Percentiles rank a stretch among this genome's conserved stretches.
phyloP scores from a whole-genome alignment of 64 coral and sea anemone species.

The Stichodactyla mertensii region DNA sequence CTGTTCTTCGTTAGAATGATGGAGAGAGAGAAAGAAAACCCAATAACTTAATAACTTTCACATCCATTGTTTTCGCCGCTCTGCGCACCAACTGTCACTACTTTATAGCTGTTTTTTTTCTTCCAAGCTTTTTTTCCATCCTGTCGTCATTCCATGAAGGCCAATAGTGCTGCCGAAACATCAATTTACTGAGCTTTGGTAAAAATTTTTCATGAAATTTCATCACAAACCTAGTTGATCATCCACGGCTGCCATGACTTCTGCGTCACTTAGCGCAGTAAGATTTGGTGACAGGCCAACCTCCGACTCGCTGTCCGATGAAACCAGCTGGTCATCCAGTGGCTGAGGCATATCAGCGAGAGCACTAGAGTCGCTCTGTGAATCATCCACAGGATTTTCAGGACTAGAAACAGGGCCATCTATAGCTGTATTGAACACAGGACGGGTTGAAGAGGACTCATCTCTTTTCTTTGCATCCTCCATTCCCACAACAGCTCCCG shows the following conservation, averaged over 20 bases:
- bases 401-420: neutral
- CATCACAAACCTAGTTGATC: neutral
- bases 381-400: neutral
- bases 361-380: neutral
- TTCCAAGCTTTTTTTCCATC: neutral
- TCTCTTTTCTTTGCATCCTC: neutral
- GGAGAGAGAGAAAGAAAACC: neutral
- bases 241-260: neutral
- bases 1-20: too few species aligned
- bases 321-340: neutral
- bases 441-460: neutral
- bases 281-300: neutral
- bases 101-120: too few species aligned
- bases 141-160: too few species aligned
- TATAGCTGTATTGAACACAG: neutral
- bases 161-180: too few species aligned
- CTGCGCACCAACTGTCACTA: too few species aligned
- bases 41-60: neutral
- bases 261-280: neutral
- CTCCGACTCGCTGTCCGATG: neutral
- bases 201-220: neutral
- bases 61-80: too few species aligned
- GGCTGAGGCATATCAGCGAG: neutral
- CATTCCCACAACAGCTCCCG: constrained; percentile 5
- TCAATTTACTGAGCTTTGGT: too few species aligned